Conservation (phyloP, 64 coral and sea anemone genomes). For the Platygyra sinensis region DNA sequence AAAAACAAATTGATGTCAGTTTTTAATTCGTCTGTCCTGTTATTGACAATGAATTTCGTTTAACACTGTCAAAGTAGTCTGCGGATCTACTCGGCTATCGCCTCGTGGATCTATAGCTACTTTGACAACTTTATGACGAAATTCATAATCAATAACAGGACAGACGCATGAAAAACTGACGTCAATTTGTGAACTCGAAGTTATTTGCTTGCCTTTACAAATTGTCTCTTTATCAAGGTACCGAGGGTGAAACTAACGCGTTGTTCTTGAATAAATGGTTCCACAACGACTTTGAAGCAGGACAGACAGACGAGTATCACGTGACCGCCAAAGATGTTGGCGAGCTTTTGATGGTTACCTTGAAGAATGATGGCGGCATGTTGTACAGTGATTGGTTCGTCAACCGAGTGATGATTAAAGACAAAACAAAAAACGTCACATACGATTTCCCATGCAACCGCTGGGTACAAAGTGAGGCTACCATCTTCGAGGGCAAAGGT, state of each 20-base stretch:
- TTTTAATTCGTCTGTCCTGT: too few relatives aligned
- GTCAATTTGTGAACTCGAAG: too few relatives aligned
- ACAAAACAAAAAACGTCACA: conserved; percentile 6
- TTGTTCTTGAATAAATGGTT: conserved; percentile 27
- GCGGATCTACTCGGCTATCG: too few relatives aligned
- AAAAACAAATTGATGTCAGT: too few relatives aligned
- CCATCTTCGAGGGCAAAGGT: conserved; percentile 60
- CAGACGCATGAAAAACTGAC: too few relatives aligned
- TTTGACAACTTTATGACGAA: too few relatives aligned
- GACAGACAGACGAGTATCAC: conserved; percentile 44
- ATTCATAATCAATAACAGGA: too few relatives aligned
- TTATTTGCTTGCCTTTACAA: not conserved
- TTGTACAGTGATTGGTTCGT: conserved; percentile 67
- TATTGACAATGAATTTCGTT: too few relatives aligned
- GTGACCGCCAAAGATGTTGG: conserved; percentile 48
- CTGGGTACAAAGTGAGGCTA: conserved; percentile 47
- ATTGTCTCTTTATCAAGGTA: conserved; percentile 28
- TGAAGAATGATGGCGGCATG: conserved; percentile 38
- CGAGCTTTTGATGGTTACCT: conserved; percentile 35
- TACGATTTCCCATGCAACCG: conserved; percentile 62
- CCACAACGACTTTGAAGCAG: conserved; percentile 61
- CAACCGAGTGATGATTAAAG: conserved; percentile 39
- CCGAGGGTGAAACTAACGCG: conserved; percentile 28
- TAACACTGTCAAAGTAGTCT: too few relatives aligned
- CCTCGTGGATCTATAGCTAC: too few relatives aligned